A percentile compares a stretch with the other conserved stretches of the same genome.
Conservation (phyloP, 2,888 invertebrate genomes). For the Acleris cristana region DNA sequence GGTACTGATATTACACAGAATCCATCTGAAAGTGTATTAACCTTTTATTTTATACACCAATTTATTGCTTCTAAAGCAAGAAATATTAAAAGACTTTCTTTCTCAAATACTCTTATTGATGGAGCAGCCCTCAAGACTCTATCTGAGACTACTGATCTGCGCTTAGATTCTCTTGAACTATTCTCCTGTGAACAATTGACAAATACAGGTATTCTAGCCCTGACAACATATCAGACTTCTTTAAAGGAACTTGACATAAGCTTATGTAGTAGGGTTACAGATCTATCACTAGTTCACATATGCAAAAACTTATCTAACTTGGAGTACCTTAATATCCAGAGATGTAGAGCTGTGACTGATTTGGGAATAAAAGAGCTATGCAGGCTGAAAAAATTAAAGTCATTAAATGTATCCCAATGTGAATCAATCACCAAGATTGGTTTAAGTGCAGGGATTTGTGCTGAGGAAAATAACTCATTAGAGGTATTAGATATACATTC, state of each 20-base stretch:
- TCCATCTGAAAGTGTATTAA: constrained; percentile 88
- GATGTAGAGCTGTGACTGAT: constrained; percentile 87
- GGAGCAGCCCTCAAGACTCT: constrained; percentile 84
- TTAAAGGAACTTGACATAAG: constrained; percentile 86
- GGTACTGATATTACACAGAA: constrained; percentile 60
- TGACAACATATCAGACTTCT: constrained; percentile 82
- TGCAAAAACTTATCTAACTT: constrained; percentile 83
- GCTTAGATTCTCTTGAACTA: constrained; percentile 79
- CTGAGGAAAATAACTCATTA: constrained; percentile 72
- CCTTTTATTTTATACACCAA: constrained; percentile 86
- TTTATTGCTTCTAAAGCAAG: constrained; percentile 81
- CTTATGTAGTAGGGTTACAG: constrained; percentile 86
- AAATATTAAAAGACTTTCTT: constrained; percentile 84
- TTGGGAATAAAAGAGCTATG: constrained; percentile 81
- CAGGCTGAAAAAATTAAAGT: constrained; percentile 80
- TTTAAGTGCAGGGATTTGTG: constrained; percentile 84
- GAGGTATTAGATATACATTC: constrained; percentile 83
- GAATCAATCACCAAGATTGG: constrained; percentile 86
- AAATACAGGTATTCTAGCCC: constrained; percentile 80
- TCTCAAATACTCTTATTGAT: constrained; percentile 88
- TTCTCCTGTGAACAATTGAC: constrained; percentile 86
- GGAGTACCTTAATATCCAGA: constrained; percentile 84
- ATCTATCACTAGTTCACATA: constrained; percentile 85
- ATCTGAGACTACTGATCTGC: constrained; percentile 77
- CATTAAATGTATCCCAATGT: constrained; percentile 87